Evolutionary conservation across 2,797 vertebrate genomes (phyloP).

Genomic region (Myiothlypis chrysogaster): DNA sequence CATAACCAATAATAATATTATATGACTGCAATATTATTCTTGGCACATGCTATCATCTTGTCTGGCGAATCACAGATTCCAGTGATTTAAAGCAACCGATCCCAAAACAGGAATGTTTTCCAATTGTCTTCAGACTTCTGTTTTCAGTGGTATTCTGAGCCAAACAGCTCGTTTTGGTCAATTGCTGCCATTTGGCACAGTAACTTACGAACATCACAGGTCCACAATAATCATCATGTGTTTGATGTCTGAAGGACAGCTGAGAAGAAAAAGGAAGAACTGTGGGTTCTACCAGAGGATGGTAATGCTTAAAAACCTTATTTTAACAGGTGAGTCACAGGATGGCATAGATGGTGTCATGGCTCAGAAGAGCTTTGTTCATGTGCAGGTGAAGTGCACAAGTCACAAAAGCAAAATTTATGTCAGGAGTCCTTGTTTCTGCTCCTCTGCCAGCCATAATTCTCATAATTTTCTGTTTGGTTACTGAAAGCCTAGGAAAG

Average conservation of each 20-base stretch:
- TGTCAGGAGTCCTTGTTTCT: background rate
- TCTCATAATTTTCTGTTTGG: background rate
- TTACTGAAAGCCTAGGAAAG: background rate
- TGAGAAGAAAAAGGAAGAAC: background rate
- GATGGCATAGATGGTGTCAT: background rate
- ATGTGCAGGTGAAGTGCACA: background rate
- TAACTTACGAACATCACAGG: background rate
- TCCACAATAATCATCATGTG: background rate
- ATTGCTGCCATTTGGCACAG: background rate
- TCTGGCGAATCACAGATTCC: background rate
- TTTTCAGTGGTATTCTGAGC: background rate
- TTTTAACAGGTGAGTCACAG: background rate
- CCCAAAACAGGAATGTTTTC: background rate
- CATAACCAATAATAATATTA: background rate
- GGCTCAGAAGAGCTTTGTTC: background rate
- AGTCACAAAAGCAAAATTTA: background rate
- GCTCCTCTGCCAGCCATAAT: background rate
- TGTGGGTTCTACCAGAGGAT: background rate
- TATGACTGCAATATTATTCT: background rate
- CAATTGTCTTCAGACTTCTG: background rate
- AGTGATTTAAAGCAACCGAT: background rate
- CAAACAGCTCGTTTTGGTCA: background rate
- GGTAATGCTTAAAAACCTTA: background rate
- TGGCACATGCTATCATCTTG: background rate
- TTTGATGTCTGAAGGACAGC: background rate